Evolutionary conservation across 2,797 vertebrate species (phyloP).

Genomic region (Parauchenoglanis ngamensis): DNA sequence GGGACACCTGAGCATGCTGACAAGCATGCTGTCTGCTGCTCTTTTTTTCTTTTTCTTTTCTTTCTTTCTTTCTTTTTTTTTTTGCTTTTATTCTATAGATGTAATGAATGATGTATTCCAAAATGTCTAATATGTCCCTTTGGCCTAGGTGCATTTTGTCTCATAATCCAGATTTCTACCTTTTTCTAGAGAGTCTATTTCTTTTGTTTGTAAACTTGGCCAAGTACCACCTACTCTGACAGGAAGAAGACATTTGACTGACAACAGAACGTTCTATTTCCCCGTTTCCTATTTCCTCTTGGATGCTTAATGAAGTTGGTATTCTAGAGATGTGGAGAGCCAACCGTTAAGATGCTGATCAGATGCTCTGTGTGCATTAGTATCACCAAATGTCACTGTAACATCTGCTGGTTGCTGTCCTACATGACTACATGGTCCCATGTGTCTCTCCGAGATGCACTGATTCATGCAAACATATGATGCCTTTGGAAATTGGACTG

Average conservation of each 20-base stretch:
- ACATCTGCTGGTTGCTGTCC: not conserved
- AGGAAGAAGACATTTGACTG: not conserved
- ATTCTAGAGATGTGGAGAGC: not conserved
- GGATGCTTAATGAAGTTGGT: not conserved
- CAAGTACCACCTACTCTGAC: not conserved
- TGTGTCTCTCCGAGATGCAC: not conserved
- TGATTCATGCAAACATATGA: not conserved
- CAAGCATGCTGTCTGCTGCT: not conserved
- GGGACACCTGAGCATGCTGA: not conserved
- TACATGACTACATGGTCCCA: not conserved
- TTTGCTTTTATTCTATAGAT: not conserved
- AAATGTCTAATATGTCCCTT: not conserved
- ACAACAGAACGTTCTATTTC: not conserved
- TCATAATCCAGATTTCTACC: not conserved
- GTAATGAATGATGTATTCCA: not conserved
- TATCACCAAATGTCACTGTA: not conserved
- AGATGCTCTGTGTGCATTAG: not conserved
- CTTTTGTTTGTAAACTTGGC: not conserved
- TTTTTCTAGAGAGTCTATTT: not conserved
- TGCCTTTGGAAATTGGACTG: not conserved
- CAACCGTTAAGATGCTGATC: not conserved
- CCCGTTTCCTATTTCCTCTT: not conserved
- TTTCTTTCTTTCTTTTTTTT: not conserved
- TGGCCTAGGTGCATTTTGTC: not conserved
- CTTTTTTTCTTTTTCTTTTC: no score